Evolutionary conservation across 2,797 vertebrate genomes (phyloP).

Genomic region (Alcedo quadribrachys): DNA sequence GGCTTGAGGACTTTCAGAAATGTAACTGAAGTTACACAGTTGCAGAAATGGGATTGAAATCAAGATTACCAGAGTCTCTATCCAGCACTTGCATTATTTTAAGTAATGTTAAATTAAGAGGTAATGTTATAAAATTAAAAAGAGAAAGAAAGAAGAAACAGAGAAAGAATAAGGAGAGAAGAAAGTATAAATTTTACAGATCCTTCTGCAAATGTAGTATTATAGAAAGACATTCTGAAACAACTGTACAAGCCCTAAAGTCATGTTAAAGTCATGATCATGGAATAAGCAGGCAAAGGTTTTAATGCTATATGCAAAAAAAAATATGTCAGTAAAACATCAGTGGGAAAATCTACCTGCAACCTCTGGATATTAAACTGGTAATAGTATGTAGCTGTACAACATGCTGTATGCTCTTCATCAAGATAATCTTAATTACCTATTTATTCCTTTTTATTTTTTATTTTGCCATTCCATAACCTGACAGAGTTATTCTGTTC

Average conservation of each 20-base stretch:
- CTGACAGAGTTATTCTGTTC: neutral
- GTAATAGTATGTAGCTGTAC: neutral
- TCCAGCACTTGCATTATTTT: neutral
- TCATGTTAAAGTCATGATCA: neutral
- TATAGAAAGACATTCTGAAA: neutral
- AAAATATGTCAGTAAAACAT: neutral
- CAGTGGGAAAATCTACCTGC: neutral
- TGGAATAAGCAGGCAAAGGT: neutral
- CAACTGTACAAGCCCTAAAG: neutral
- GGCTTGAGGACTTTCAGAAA: neutral
- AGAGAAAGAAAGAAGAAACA: too few species aligned
- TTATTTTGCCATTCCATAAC: neutral
- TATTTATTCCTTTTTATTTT: neutral
- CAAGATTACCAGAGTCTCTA: neutral
- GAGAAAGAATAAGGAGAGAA: fast-evolving
- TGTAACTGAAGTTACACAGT: neutral
- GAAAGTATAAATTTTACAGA: neutral
- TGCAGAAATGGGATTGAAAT: neutral
- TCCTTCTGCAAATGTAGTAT: neutral
- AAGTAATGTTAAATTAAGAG: neutral
- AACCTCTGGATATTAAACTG: neutral
- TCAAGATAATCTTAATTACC: neutral
- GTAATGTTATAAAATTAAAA: neutral
- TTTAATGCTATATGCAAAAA: neutral
- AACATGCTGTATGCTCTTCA: neutral